Evolutionary conservation across 2,888 invertebrate genomes (phyloP).

Genomic region (Acleris holmiana): DNA sequence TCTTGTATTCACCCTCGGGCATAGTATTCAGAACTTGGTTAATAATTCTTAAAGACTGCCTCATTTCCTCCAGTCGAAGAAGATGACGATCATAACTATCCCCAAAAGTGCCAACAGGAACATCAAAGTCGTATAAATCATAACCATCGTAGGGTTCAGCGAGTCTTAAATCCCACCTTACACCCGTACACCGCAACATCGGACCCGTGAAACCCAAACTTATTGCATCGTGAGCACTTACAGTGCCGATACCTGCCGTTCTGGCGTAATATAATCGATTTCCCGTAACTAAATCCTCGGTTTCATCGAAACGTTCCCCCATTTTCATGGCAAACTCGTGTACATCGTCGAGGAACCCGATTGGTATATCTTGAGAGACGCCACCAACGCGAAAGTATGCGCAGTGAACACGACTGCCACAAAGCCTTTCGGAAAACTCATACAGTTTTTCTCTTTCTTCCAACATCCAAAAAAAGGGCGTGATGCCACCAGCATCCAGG

Average conservation of each 20-base stretch:
- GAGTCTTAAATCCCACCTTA: conserved; percentile 95
- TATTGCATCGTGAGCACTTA: conserved; percentile 90
- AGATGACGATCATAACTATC: conserved; percentile 94
- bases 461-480: conserved; percentile 96
- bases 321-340: conserved; percentile 88
- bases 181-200: conserved; percentile 91
- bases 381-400: conserved; percentile 93
- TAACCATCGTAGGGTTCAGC: conserved; percentile 93
- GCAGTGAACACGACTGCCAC: conserved; percentile 93
- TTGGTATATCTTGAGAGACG: conserved; percentile 84
- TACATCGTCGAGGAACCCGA: conserved; percentile 91
- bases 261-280: conserved; percentile 88
- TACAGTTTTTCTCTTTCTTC: conserved; percentile 94
- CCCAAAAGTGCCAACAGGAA: conserved; percentile 91
- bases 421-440: conserved; percentile 93
- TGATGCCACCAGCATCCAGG: conserved; percentile 93
- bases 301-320: conserved; percentile 91
- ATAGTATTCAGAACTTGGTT: conserved; percentile 93
- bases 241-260: conserved; percentile 89
- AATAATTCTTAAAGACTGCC: conserved; percentile 91
- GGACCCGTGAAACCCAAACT: conserved; percentile 88
- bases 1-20: conserved; percentile 90
- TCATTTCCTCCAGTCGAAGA: conserved; percentile 87
- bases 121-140: conserved; percentile 92
- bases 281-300: conserved; percentile 90